Base-by-base conservation (phyloP, 2,888 invertebrate genomes). In the Zhuqinia jingwanae region DNA sequence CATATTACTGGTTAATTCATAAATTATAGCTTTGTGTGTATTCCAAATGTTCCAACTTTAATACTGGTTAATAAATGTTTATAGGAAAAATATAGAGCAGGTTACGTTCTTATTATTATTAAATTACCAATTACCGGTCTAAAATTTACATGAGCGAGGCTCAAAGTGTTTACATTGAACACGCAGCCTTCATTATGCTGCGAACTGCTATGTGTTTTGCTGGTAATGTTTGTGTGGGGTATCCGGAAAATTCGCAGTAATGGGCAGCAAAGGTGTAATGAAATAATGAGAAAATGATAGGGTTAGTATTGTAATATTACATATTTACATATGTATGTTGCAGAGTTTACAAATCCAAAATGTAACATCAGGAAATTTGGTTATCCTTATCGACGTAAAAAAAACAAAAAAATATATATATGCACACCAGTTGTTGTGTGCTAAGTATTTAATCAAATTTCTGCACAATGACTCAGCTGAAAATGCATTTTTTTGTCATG, bases 281-380 rank as follows among this genome's bases (percentile, higher is more conserved):
- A 75, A 75, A 75, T 75, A 53, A 75, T 75, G 30, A 53, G 75
- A 75, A 75, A 75, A 75, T 75, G 2, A 27, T 8, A n/a, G 75
- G 30, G 27, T n/a, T n/a, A n/a, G n/a, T n/a, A n/a, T 75, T 3
- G 25, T 22, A 47, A 73, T 47, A 1, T 36, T 36, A 50, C 15
- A 53, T 22, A 73, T 13, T 36, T 36, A 50, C 15, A 53, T 22
- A 53, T 75, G 27, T 22, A 53, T 75, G 27, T 73, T n/a, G 27
- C 53, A 50, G 25, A 25, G 17, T 17, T 6, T 36, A 58, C 20
- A 58, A 20, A n/a, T 50, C n/a, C 2, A 8, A n/a, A 42, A 68
- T 22, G 47, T 65, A 47, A 8, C 20, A 47, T 22, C 13, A 22
- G 6, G 17, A 45, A 68, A 42, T 68, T 22, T 42, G 22, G n/a